A percentile compares a stretch with the other conserved stretches of the same genome.
Evolutionary conservation across 2,888 invertebrate species (phyloP).

Genomic region (Cyrtodaria siliqua): DNA sequence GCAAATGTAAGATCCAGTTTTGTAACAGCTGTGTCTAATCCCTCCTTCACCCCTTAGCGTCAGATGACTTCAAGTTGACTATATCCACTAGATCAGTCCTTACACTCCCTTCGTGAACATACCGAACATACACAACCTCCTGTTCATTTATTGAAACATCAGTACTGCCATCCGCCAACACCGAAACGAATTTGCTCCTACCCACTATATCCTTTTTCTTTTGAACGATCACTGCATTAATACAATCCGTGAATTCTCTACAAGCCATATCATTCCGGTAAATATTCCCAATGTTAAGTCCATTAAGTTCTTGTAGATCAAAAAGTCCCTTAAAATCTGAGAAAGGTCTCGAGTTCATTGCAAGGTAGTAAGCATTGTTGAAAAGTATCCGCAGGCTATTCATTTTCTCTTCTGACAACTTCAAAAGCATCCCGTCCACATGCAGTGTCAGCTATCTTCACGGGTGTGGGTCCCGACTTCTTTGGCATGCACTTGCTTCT

Average conservation of each 20-base stretch:
- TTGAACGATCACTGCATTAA: constrained; percentile 4
- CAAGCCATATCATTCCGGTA: constrained; percentile 15
- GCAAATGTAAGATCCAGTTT: not conserved
- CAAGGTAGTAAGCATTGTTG: constrained; percentile 31
- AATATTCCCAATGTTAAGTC: constrained; percentile 24
- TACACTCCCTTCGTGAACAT: constrained; percentile 2
- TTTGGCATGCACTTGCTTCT: too few species aligned
- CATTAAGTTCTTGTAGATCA: constrained; percentile 20
- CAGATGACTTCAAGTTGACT: constrained; percentile 20
- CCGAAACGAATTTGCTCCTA: constrained; percentile 8
- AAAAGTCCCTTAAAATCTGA: constrained; percentile 22
- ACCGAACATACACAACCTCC: constrained; percentile 31
- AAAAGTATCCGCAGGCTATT: constrained; percentile 16
- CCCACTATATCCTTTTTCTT: not conserved
- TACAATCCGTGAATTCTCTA: constrained; percentile 11
- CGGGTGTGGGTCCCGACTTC: too few species aligned
- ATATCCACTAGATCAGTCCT: constrained; percentile 5
- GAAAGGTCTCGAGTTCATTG: constrained; percentile 24
- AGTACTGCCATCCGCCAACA: constrained; percentile 35
- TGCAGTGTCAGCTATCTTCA: not conserved
- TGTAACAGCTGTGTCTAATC: not conserved
- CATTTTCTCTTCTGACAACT: constrained; percentile 12
- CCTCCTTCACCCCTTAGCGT: not conserved
- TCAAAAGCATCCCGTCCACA: not conserved
- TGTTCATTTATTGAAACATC: constrained; percentile 18